Evolutionary conservation across 2,113 vertebrate genomes (phyloP), one percentile per base, ranked within the genome.

Genomic region (Xenopus laevis): DNA sequence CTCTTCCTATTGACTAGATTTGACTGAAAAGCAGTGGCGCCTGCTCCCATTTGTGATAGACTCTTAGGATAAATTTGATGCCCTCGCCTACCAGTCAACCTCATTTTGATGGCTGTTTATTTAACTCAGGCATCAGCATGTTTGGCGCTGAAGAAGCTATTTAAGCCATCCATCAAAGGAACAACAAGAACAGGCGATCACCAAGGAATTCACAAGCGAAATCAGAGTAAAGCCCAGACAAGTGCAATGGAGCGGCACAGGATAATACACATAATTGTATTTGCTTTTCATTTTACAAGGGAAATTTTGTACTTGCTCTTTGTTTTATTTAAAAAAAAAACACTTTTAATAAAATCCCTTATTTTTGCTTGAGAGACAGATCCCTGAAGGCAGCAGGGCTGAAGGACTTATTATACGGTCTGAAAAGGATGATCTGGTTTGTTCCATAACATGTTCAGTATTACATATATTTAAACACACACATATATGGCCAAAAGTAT

Each of bases 201-300:
- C 30, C 40, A 44, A 47, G 55, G 59, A 21, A 45, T 61, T 68
- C 52, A n/a, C 57, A 55, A 57, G 72, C 23, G 13, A 27, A 55
- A 69, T 53, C 73, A 21, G 65, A 63, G 65, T 18, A n/a, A 57
- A 52, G 11, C 46, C 44, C 45, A 30, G 72, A 18, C 61, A 18
- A 50, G 61, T 15, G 71, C 50, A 16, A 40, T 65, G 4, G 55
- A 67, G 72, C 53, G 64, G 45, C 52, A 47, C 63, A 52, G 16
- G 18, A 40, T 64, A 6, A 23, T 63, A 58, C 47, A 6, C 18
- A 60, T 74, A 74, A 74, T 74, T 60, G 72, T 74, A 68, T 74
- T 74, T 74, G 57, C 72, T 74, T 74, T 74, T 74, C 72, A 74
- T 68, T 68, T 67, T 53, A 68, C 72, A 61, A 61, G 72, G 30